Base-by-base conservation (phyloP, 2,113 vertebrate species). In the Atrichornis clamosus region DNA sequence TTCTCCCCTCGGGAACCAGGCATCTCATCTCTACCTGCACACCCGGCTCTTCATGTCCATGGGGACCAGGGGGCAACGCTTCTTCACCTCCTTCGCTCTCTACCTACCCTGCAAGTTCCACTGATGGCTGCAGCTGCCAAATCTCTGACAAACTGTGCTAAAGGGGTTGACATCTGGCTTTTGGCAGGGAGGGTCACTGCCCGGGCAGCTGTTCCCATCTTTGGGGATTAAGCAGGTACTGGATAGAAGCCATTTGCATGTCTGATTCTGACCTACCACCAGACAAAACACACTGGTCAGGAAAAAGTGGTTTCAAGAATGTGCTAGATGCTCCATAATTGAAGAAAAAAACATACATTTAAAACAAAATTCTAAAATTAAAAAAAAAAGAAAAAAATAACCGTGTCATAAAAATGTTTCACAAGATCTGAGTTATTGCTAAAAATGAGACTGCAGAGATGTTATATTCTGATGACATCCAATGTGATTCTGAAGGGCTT, bases 1-100 rank as follows among this genome's bases (percentile, higher is more conserved):
- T 30, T 59, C n/a, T 30, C 28, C 19, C 35, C 39, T 32, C 42
- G 68, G 26, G 30, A 70, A 15, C 14, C n/a, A 62, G 22, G 15
- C 0, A 0, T 52, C n/a, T 65, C 9, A 3, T 21, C 42, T 39
- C 7, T 73, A 21, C 58, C 44, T 6, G 3, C 35, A 60, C 19
- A 55, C 4, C 9, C 0, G 0, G 41, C 52, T 85, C 14, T 69
- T 12, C 30, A 10, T 5, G 1, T 27, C 49, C 30, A 44, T 28
- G 19, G 18, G 74, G 41, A 83, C 16, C 3, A 21, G 20, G 30
- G 28, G 8, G 19, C 27, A 81, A 33, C 0, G 0, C 8, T 52
- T 39, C 58, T 64, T 64, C 41, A 14, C 19, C 7, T 10, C 24
- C 7, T 18, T 35, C 68, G n/a, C 26, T 6, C 35, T 62, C 41